Evolutionary conservation across 2,888 invertebrate species (phyloP), one percentile per base, ranked within the genome.

Genomic region (Lepidonotus clava): DNA sequence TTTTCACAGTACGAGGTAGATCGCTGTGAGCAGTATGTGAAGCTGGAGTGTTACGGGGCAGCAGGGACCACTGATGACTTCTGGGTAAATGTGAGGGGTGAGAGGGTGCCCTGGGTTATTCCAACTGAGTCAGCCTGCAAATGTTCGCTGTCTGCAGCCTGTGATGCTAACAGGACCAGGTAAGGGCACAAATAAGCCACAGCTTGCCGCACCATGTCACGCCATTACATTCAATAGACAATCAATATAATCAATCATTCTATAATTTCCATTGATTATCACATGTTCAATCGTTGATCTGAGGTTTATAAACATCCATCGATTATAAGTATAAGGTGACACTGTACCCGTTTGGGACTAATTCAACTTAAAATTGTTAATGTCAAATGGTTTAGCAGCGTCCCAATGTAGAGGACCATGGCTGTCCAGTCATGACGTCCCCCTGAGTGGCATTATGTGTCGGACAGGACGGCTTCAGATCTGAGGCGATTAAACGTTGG

Each of bases 51-150:
- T 28, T 80, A 46, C 24, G 80, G 80, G 5, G 41, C 80, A 46
- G 80, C 46, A 8, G 80, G 80, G 1, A 41, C 24, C 14, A 28
- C 41, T 6, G 28, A 80, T 32, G 80, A 80, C 80, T 80, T 80
- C 46, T 80, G 80, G 80, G 46, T 46, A 4, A 46, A 80, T 46
- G 51, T 80, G 11, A 28, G 28, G 11, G 80, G 80, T 80, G n/a
- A 18, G 18, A 1, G 32, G 41, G 32, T 80, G 14, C 41, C 51
- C 28, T 80, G 80, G 80, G 51, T 46, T 1, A 80, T 51, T 24
- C 11, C 80, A 0, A 80, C 80, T 14, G 80, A 80, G 32, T 41
- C 41, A 14, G 24, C 80, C 80, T 80, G 80, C 80, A 80, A 80
- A 32, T 80, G 80, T 18, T 51, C 41, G 2, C 80, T 80, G 8